Evolutionary conservation across 2,888 invertebrate genomes (phyloP), one percentile per base, ranked within the genome.

Genomic region (Hydriomena furcata): DNA sequence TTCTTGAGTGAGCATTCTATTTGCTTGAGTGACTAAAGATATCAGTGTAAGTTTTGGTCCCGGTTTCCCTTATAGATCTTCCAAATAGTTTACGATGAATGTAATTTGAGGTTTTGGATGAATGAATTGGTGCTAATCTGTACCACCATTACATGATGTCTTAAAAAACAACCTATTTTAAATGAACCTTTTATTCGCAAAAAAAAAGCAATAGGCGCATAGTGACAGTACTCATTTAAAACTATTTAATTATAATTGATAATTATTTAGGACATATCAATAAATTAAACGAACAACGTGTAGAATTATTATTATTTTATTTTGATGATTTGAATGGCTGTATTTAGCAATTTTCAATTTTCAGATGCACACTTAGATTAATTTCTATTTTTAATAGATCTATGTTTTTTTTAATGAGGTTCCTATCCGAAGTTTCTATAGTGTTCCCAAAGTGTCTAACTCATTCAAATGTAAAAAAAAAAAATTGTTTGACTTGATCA

Each of bases 61-160:
- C 8, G 5, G 13, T 30, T n/a, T 8, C 1, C 20, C 6, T 17
- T 30, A 30, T 7, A 62, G 60, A 66, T 60, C 55, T 69, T 70
- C 59, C 60, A 63, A 41, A 31, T 41, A 64, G 60, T 65, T 58
- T 55, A 57, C 53, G 44, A 41, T 65, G 49, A 55, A 56, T 50
- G 57, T 58, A 32, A 51, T 52, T 48, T 57, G 52, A 59, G 28
- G 45, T 53, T 60, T 44, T 58, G 59, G 51, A 59, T 56, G 52
- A 50, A 51, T 47, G 58, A 63, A 59, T 63, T 37, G 55, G 49
- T 59, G 51, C 53, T 52, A 50, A 23, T 21, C 35, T 46, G 43
- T 35, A 38, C 36, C 43, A 17, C 4, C 17, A 17, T 17, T 17
- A 17, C 4, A n/a, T n/a, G n/a, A n/a, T 17, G 17, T 17, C 17